A percentile compares a stretch with the other conserved stretches of the same genome.
phyloP scores from a whole-genome alignment of 1,140 invertebrate species.

The Vanessa atalanta region DNA sequence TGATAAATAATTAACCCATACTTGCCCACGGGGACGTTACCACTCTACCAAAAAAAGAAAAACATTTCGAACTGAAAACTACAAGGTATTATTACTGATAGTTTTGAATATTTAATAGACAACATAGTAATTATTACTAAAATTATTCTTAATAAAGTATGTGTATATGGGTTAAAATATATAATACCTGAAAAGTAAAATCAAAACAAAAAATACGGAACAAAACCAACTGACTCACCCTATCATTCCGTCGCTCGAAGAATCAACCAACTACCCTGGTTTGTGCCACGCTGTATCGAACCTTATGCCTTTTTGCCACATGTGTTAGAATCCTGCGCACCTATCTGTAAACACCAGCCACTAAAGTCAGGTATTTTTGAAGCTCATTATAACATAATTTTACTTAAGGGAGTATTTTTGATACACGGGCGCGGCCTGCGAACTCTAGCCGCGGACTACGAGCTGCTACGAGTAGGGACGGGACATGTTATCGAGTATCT shows the following conservation, averaged over 20 bases:
- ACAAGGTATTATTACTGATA: too few relatives aligned
- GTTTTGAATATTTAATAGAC: too few relatives aligned
- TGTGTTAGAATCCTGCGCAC: constrained; percentile 62
- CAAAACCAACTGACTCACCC: constrained; percentile 55
- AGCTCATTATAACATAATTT: constrained; percentile 12
- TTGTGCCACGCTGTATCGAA: constrained; percentile 74
- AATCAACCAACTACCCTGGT: constrained; percentile 65
- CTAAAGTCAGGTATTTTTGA: constrained; percentile 27
- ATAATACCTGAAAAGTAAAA: neutral
- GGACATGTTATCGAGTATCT: constrained; percentile 20
- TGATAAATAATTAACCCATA: too few relatives aligned
- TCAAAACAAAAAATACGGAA: constrained; percentile 18
- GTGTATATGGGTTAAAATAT: neutral
- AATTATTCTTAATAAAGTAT: too few relatives aligned
- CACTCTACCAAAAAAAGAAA: too few relatives aligned
- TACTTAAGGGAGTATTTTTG: constrained; percentile 23
- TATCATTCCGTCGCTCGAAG: constrained; percentile 70
- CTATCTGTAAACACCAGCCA: constrained; percentile 38
- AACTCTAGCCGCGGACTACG: constrained; percentile 55
- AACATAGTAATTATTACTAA: too few relatives aligned
- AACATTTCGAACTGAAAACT: too few relatives aligned
- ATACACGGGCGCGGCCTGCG: constrained; percentile 56
- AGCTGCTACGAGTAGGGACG: constrained; percentile 44
- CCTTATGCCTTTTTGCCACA: constrained; percentile 69
- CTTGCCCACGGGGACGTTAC: too few relatives aligned